These are phyloP conservation scores for Takifugu rubripes DNA, from an alignment of 2,797 vertebrate genomes.

Conservation along the genomic window DNA sequence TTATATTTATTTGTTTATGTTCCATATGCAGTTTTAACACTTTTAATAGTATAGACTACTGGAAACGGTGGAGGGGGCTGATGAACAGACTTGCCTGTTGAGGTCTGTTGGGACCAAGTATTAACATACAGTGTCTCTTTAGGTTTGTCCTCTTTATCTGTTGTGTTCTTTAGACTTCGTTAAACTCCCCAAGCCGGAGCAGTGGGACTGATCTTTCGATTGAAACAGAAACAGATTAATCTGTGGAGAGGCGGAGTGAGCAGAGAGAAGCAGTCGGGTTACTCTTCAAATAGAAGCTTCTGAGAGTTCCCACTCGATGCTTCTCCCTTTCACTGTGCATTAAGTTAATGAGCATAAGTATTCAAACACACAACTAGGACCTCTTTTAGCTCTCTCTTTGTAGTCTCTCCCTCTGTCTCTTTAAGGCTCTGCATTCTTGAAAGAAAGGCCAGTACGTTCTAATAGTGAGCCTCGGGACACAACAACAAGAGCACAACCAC, in stretches of 20 bases:
- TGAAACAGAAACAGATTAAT: slow-evolving; percentile 64
- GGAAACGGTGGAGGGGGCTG: slow-evolving; percentile 48
- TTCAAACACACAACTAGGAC: slow-evolving; percentile 64
- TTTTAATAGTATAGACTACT: slow-evolving; percentile 69
- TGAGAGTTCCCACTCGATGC: slow-evolving; percentile 66
- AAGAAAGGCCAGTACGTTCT: slow-evolving; percentile 60
- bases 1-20: neutral
- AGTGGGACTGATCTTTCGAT: slow-evolving; percentile 61
- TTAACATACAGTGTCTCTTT: slow-evolving; percentile 53
- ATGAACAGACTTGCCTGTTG: slow-evolving; percentile 44
- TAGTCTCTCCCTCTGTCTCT: slow-evolving; percentile 42
- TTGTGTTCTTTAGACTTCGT: slow-evolving; percentile 59
- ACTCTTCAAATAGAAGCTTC: slow-evolving; percentile 61
- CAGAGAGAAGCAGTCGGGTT: slow-evolving; percentile 38
- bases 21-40: neutral
- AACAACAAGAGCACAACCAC: slow-evolving; percentile 63
- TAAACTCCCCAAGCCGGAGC: slow-evolving; percentile 58
- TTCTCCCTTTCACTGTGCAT: slow-evolving; percentile 65
- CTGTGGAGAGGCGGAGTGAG: slow-evolving; percentile 49
- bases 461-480: slow-evolving; percentile 62
- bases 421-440: slow-evolving; percentile 56
- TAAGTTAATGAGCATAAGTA: slow-evolving; percentile 69
- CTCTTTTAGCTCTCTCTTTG: slow-evolving; percentile 39
- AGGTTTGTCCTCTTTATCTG: slow-evolving; percentile 48
- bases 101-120: slow-evolving; percentile 58